These are phyloP conservation scores for Echinarachnius parma DNA, from an alignment of 53 echinoderm and acorn worm genomes.

Conservation along the genomic window DNA sequence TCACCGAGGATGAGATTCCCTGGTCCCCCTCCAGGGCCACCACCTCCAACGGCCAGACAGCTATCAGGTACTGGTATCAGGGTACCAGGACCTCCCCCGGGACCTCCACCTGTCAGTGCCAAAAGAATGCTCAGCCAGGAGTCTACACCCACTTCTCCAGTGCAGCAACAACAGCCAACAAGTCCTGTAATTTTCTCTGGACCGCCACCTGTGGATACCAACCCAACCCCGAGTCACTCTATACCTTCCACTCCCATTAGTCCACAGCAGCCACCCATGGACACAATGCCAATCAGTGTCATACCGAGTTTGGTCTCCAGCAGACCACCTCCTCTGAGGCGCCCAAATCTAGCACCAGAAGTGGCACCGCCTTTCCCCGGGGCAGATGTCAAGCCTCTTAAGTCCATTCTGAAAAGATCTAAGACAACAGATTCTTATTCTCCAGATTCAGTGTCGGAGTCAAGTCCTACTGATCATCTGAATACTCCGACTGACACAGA, in stretches of 20 bases:
- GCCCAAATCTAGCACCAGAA: slow-evolving; percentile 19
- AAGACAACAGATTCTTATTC: slow-evolving; percentile 12
- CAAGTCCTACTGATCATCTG: too few relatives aligned
- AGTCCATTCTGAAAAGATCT: slow-evolving; percentile 30
- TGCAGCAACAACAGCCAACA: not conserved
- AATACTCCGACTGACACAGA: too few relatives aligned
- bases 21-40: slow-evolving; percentile 49
- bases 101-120: slow-evolving; percentile 74
- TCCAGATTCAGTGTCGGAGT: too few relatives aligned
- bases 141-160: not conserved
- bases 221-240: not conserved
- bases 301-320: slow-evolving; percentile 32
- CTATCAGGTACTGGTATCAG: slow-evolving; percentile 26
- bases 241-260: too few relatives aligned
- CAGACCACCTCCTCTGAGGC: slow-evolving; percentile 10
- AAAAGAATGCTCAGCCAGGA: slow-evolving; percentile 33
- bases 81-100: slow-evolving; percentile 68
- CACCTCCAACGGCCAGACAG: slow-evolving; percentile 33
- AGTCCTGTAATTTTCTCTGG: not conserved
- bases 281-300: slow-evolving; percentile 4
- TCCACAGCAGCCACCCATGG: not conserved
- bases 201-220: not conserved
- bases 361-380: slow-evolving; percentile 5
- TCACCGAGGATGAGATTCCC: slow-evolving; percentile 28
- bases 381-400: slow-evolving; percentile 7